Evolutionary conservation across 1,140 invertebrate genomes (phyloP), one percentile per base, ranked within the genome.

Genomic region (Adelges cooleyi): DNA sequence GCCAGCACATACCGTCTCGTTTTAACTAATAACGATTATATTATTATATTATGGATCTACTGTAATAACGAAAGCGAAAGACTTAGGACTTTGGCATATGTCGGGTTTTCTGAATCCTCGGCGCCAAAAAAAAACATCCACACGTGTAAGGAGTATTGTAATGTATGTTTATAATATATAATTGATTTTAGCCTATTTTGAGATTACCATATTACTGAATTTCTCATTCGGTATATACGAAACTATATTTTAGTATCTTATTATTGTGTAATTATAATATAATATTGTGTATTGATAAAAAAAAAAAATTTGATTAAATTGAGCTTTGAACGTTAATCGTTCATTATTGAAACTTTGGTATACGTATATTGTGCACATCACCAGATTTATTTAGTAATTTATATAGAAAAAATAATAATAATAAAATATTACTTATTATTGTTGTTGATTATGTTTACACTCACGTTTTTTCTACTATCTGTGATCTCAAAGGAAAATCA

Each of bases 301-400:
- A 42, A 23, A 38, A 40, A 54, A 20, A 15, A 15, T 38, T 42
- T 27, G 42, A 62, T 62, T 48, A 62, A 62, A 40, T 62, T 62
- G 56, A 62, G 56, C 56, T 62, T 62, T 46, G 56, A 33, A 48
- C 56, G 56, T 62, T 48, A 22, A 62, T 62, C 42, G 56, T 62
- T 62, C 56, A 33, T 46, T 13, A 62, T n/a, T 62, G 56, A 46
- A 62, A 62, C 56, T 62, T 62, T 62, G 56, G 56, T 62, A 62
- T 62, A 62, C 56, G 56, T 62, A 62, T 62, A 62, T 62, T 62
- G 42, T 62, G 56, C 56, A 62, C 56, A 62, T 62, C 56, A 62
- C 56, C 56, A 62, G 56, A 48, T 62, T 62, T 46, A 33, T 33
- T 62, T 62, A 62, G 56, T 62, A 59, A 59, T 59, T 59, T 59